Conservation (phyloP, 2,113 vertebrate genomes). For the Manacus vitellinus region DNA sequence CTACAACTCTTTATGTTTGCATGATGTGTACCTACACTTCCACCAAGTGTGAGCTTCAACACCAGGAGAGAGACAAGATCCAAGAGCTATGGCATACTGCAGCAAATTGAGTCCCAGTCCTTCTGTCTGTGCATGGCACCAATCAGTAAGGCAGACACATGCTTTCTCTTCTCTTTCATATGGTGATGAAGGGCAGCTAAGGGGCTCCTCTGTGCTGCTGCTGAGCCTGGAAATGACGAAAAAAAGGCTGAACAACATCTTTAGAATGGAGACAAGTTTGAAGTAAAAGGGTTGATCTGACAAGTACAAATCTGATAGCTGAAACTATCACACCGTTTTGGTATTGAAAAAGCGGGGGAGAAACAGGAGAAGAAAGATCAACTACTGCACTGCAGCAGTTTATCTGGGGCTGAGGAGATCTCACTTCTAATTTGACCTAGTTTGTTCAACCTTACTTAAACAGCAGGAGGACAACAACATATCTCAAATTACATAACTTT, state of each 20-base stretch:
- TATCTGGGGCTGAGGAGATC: background rate
- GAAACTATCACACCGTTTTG: background rate
- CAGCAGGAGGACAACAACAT: background rate
- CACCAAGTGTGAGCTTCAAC: background rate
- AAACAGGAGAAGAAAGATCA: background rate
- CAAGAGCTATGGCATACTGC: background rate
- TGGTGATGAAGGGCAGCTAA: constrained; percentile 54
- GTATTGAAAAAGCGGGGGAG: background rate
- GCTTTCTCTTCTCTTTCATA: constrained; percentile 38
- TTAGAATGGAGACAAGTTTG: constrained; percentile 25
- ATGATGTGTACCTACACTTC: background rate
- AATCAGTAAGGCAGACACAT: background rate
- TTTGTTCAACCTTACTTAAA: background rate
- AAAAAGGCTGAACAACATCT: background rate
- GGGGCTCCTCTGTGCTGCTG: background rate
- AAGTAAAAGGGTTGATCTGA: constrained; percentile 52
- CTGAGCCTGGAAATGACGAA: background rate
- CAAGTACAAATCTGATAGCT: constrained; percentile 50
- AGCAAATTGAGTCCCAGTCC: background rate
- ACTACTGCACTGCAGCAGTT: background rate
- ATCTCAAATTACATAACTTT: background rate
- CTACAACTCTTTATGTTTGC: background rate
- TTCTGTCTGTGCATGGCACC: background rate
- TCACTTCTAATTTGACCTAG: background rate
- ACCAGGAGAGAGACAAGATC: background rate